A percentile compares a stretch with the other conserved stretches of the same genome.
These are phyloP conservation scores for Araneus ventricosus DNA, from an alignment of 1,140 invertebrate species.

Conservation along the genomic window DNA sequence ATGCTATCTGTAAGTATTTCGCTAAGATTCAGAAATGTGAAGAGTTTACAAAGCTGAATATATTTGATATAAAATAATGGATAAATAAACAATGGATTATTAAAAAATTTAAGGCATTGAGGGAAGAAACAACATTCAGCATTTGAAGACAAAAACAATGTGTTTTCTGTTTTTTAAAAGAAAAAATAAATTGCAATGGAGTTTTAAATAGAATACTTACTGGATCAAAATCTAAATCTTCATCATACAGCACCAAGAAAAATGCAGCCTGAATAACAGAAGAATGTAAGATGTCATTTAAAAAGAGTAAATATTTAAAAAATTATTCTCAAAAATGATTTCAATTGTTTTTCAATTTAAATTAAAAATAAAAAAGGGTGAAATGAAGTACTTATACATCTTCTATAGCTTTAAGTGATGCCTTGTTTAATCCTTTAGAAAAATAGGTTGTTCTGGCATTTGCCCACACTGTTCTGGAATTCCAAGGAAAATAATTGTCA, in stretches of 20 bases:
- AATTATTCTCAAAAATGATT: background rate
- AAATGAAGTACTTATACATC: conserved; percentile 81
- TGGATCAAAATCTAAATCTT: conserved; percentile 90
- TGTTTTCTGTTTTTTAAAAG: too few species aligned
- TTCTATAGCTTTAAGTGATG: conserved; percentile 94
- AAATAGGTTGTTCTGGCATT: conserved; percentile 88
- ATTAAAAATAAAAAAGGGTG: background rate
- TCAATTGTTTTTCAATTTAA: background rate
- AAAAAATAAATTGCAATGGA: background rate
- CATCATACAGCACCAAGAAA: conserved; percentile 92
- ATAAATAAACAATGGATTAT: too few species aligned
- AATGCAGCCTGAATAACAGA: conserved; percentile 87
- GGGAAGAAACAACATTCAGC: background rate
- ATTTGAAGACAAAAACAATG: too few species aligned
- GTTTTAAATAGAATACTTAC: conserved; percentile 80
- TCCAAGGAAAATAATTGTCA: background rate
- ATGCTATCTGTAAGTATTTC: too few species aligned
- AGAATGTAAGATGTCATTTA: too few species aligned
- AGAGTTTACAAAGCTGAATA: too few species aligned
- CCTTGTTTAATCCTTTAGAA: conserved; percentile 90
- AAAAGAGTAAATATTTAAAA: background rate
- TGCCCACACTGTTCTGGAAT: conserved; percentile 90
- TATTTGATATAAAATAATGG: background rate
- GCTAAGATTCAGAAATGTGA: too few species aligned
- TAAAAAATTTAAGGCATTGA: background rate